Evolutionary conservation across 2,888 invertebrate genomes (phyloP).

Genomic region (Aelia acuminata): DNA sequence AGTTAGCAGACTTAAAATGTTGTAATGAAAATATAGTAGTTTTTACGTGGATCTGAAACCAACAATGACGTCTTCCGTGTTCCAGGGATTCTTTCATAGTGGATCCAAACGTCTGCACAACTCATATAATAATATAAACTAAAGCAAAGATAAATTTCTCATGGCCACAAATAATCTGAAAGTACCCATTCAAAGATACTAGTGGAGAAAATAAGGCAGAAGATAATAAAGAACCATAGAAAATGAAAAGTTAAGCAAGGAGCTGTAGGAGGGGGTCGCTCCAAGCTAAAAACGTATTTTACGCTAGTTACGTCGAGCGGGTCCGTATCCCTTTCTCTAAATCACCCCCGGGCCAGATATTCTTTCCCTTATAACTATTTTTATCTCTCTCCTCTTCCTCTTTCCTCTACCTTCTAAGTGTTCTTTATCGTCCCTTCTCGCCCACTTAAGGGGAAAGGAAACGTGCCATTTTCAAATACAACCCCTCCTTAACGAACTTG

Average conservation of each 20-base stretch:
- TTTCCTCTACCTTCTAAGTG: constrained; percentile 11
- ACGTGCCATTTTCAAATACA: not conserved
- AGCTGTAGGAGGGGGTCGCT: not conserved
- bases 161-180: not conserved
- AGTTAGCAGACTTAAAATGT: too few relatives aligned
- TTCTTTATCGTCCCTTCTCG: constrained; percentile 16
- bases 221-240: constrained; percentile 15
- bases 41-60: too few relatives aligned
- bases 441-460: not conserved
- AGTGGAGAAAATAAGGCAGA: not conserved
- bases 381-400: not conserved
- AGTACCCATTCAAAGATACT: not conserved
- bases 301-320: constrained; percentile 15
- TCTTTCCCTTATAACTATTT: constrained; percentile 34
- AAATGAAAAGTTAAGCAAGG: not conserved
- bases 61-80: too few relatives aligned
- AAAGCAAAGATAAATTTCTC: not conserved
- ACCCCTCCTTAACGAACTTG: constrained; percentile 4
- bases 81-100: too few relatives aligned
- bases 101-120: too few relatives aligned
- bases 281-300: constrained; percentile 32
- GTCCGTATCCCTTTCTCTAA: constrained; percentile 3
- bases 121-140: not conserved
- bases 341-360: constrained; percentile 25
- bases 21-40: too few relatives aligned